These are phyloP conservation scores for Ramphastos sulfuratus DNA, from an alignment of 2,113 vertebrate genomes.

Conservation along the genomic window DNA sequence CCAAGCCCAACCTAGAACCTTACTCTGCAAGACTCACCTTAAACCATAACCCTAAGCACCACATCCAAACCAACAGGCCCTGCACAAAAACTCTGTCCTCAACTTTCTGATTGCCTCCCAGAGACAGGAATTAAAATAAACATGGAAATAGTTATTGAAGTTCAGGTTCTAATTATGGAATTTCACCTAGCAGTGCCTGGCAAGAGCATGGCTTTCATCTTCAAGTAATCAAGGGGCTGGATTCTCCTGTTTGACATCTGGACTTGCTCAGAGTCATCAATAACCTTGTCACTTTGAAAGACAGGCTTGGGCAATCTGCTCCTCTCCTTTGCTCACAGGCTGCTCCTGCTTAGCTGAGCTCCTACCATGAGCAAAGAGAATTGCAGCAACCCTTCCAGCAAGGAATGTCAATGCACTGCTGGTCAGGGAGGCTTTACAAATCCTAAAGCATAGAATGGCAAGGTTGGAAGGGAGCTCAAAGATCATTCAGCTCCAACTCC, in stretches of 20 bases:
- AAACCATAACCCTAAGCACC: no score
- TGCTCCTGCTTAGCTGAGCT: neutral
- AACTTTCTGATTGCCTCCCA: neutral
- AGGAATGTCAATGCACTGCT: neutral
- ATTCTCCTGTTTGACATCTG: neutral
- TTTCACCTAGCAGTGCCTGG: neutral
- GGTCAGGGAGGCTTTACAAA: neutral
- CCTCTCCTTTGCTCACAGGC: rapidly evolving
- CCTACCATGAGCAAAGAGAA: neutral
- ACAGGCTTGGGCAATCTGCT: neutral
- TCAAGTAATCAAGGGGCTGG: neutral
- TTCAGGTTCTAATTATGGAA: neutral
- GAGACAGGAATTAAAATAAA: neutral
- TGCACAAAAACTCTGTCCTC: neutral
- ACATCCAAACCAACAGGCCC: no score
- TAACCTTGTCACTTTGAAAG: neutral
- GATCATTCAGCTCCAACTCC: no score
- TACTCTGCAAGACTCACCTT: no score
- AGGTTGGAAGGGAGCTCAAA: neutral
- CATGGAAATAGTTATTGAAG: neutral
- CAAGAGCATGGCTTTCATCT: neutral
- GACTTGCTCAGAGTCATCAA: neutral
- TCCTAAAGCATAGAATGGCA: no score
- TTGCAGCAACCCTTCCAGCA: neutral
- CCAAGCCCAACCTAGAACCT: no score